A percentile compares a stretch with the other conserved stretches of the same genome.
Evolutionary conservation across 2,113 vertebrate genomes (phyloP).

Genomic region (Pseudopodoces humilis): DNA sequence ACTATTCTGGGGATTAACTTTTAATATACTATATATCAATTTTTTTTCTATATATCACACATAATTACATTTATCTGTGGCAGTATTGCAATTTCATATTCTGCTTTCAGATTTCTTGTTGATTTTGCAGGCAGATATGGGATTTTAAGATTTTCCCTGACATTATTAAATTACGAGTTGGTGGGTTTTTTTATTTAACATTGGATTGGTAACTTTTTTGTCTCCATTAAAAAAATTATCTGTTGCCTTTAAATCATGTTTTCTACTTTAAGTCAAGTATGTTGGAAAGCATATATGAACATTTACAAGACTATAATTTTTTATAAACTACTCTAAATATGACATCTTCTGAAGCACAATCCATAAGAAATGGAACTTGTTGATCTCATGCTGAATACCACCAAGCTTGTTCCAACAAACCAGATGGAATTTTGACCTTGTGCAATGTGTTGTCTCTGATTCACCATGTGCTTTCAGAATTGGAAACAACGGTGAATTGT

Average conservation of each 20-base stretch:
- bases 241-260: background rate
- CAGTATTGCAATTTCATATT: background rate
- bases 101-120: background rate
- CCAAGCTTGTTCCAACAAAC: background rate
- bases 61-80: background rate
- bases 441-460: background rate
- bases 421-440: conserved; percentile 19
- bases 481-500: background rate
- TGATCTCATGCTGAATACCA: background rate
- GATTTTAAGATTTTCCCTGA: background rate
- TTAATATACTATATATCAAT: background rate
- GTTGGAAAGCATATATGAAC: background rate
- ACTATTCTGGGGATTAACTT: background rate
- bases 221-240: background rate
- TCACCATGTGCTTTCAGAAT: background rate
- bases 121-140: background rate
- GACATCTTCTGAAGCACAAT: background rate
- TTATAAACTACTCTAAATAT: background rate
- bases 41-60: background rate
- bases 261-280: background rate
- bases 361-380: background rate
- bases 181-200: background rate
- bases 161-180: background rate
- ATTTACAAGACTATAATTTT: background rate
- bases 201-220: background rate